Percentiles rank a stretch among this genome's conserved stretches.
These are phyloP conservation scores for Drosophila ambigua DNA, from an alignment of 1,140 invertebrate genomes.

Conservation along the genomic window DNA sequence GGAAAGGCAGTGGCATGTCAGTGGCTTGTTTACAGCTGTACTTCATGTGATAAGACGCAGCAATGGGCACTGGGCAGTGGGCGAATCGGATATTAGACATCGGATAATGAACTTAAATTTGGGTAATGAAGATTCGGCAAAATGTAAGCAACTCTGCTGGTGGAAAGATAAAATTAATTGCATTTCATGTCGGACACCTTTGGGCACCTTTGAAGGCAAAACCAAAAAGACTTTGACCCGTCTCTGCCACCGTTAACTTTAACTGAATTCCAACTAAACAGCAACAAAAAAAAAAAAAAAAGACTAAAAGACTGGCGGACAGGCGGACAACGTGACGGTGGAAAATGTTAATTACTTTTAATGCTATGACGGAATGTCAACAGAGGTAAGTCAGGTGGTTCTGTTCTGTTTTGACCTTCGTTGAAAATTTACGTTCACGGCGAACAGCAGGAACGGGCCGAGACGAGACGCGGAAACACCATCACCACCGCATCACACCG, in stretches of 20 bases:
- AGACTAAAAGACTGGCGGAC: background rate
- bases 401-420: constrained; percentile 15
- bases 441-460: background rate
- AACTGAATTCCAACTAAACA: constrained; percentile 15
- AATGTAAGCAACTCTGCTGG: background rate
- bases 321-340: background rate
- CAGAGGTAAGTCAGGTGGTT: constrained; percentile 12
- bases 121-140: background rate
- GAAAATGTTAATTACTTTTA: constrained; percentile 72
- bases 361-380: constrained; percentile 67
- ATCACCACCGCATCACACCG: too few species aligned
- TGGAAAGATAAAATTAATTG: constrained; percentile 33
- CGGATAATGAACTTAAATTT: constrained; percentile 26
- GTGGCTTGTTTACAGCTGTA: too few species aligned
- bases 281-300: too few species aligned
- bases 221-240: constrained; percentile 21
- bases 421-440: constrained; percentile 17
- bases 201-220: constrained; percentile 5
- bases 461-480: too few species aligned
- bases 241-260: background rate
- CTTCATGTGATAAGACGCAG: too few species aligned
- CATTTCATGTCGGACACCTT: constrained; percentile 41
- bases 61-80: too few species aligned
- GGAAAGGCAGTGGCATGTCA: too few species aligned
- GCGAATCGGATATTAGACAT: constrained; percentile 7